A percentile compares a stretch with the other conserved stretches of the same genome.
These are phyloP conservation scores for Litoditis marina DNA, from an alignment of 2,888 invertebrate genomes.

Conservation along the genomic window DNA sequence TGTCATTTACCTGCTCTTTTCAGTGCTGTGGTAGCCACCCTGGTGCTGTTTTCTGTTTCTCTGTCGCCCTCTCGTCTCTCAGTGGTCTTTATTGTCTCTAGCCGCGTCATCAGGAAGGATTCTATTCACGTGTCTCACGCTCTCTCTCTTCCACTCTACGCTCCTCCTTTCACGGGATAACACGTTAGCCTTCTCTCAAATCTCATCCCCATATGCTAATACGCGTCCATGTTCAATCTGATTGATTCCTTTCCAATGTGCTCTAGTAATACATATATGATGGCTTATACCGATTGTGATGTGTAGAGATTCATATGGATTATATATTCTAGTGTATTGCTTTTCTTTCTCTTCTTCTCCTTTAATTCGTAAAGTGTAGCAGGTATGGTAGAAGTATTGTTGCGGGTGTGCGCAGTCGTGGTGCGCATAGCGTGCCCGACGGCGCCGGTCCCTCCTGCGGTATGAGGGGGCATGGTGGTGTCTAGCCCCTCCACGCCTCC, in stretches of 20 bases:
- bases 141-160: conserved; percentile 12
- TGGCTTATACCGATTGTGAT: conserved; percentile 9
- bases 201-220: conserved; percentile 11
- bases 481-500: background rate
- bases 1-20: too few species aligned
- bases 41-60: too few species aligned
- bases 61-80: too few species aligned
- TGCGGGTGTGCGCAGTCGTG: too few species aligned
- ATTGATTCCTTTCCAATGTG: conserved; percentile 4
- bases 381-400: too few species aligned
- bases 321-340: background rate
- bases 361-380: background rate
- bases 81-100: too few species aligned
- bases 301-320: conserved; percentile 13
- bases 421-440: conserved; percentile 1
- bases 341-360: conserved; percentile 8
- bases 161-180: conserved; percentile 14
- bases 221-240: conserved; percentile 18
- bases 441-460: conserved; percentile 4
- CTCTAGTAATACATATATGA: conserved; percentile 17
- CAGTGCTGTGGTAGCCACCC: too few species aligned
- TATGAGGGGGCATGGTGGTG: conserved; percentile 7
- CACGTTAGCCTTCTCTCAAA: conserved; percentile 19
- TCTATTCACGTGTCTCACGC: too few species aligned
- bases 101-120: too few species aligned